Evolutionary conservation across 2,113 vertebrate species (phyloP).

Genomic region (Petroica traversi): DNA sequence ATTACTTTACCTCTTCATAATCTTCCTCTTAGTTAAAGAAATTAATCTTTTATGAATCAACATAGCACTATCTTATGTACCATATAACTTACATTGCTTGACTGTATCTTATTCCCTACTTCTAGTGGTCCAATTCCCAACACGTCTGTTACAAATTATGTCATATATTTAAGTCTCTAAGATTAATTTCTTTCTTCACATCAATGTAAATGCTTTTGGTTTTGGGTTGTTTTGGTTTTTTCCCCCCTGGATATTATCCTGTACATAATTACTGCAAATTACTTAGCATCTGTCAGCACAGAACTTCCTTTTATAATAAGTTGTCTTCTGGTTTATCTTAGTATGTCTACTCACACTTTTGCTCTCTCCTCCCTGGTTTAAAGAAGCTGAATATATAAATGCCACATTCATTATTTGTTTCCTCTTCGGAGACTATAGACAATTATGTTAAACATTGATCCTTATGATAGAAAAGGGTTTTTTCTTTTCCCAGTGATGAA

Average conservation of each 20-base stretch:
- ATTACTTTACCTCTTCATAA: neutral
- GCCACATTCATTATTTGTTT: neutral
- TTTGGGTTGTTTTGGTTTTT: no score
- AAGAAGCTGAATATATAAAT: neutral
- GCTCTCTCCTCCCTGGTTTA: neutral
- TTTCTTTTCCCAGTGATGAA: neutral
- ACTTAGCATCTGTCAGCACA: neutral
- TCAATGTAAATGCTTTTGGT: neutral
- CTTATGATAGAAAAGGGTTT: neutral
- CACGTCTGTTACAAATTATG: neutral
- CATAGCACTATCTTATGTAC: neutral
- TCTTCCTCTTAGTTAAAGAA: neutral
- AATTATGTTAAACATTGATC: neutral
- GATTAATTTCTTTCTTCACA: neutral
- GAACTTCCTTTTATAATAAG: neutral
- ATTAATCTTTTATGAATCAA: neutral
- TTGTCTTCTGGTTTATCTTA: neutral
- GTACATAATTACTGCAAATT: neutral
- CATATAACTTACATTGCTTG: neutral
- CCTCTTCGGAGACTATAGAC: neutral
- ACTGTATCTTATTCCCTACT: neutral
- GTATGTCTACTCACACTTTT: neutral
- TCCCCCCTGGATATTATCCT: neutral
- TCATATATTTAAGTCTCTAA: neutral
- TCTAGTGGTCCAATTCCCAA: neutral